Conservation (phyloP, 2,113 vertebrate genomes). For the Crotalus tigris region DNA sequence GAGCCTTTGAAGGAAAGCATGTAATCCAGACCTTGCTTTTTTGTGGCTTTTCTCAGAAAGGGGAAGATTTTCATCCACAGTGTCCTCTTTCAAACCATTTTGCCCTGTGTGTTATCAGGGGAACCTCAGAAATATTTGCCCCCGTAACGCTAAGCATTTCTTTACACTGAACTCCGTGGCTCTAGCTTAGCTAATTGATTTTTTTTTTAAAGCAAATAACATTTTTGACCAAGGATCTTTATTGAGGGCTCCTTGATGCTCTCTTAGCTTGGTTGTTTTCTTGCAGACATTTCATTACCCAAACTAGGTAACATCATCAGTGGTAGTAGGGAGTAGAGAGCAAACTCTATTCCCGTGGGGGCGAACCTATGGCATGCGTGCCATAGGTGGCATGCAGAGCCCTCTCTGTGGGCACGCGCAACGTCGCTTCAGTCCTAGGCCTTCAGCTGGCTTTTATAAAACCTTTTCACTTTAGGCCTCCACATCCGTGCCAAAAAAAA, state of each 20-base stretch:
- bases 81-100: slow-evolving; percentile 26
- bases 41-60: slow-evolving; percentile 18
- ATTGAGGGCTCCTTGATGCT: background rate
- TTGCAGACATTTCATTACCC: background rate
- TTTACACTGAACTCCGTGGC: slow-evolving; percentile 29
- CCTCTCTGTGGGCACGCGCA: too few relatives aligned
- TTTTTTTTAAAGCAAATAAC: slow-evolving; percentile 12
- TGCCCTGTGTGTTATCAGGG: slow-evolving; percentile 47
- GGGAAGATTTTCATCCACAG: slow-evolving; percentile 35
- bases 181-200: accelerated
- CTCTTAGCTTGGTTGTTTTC: background rate
- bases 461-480: too few relatives aligned
- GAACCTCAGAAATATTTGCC: slow-evolving; percentile 29
- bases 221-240: slow-evolving; percentile 30
- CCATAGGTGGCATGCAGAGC: too few relatives aligned
- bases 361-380: too few relatives aligned
- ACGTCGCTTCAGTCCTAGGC: too few relatives aligned
- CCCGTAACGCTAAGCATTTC: slow-evolving; percentile 40
- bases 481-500: too few relatives aligned
- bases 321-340: too few relatives aligned
- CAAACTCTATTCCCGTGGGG: background rate
- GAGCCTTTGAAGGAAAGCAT: slow-evolving; percentile 32
- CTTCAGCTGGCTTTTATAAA: too few relatives aligned
- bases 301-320: background rate
- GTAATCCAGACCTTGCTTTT: background rate